Base-by-base conservation (phyloP, 2,888 invertebrate species). In the Gibbula magus region DNA sequence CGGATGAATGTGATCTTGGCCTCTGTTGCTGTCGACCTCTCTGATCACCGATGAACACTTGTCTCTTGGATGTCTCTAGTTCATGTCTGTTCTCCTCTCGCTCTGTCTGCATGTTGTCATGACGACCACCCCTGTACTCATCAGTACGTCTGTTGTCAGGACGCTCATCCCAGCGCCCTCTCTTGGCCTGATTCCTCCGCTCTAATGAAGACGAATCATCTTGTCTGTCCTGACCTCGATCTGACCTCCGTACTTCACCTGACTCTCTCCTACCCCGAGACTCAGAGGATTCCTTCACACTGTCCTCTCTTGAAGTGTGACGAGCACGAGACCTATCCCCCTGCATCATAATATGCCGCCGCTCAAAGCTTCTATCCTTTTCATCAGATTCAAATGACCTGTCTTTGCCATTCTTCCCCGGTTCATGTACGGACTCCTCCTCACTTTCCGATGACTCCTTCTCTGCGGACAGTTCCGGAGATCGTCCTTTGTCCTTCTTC, bases 401-500 rank as follows among this genome's bases (percentile, higher is more conserved):
- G 79, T 81, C n/a, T 54, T 77, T 77, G 75, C 56, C 52, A 77
- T 78, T 80, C 74, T 77, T 32, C n/a, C 53, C 73, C 76, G 77
- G 16, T 79, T 81, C 61, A 16, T 13, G 29, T 53, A 81, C 80
- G 32, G 84, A 83, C 45, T 4, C 45, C 45, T 53, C 77, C 78
- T 61, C 75, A 29, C 77, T 70, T 32, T 81, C 79, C n/a, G 75
- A 83, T 39, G 18, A 73, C 10, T 61, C 82, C 78, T 77, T 82
- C 66, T 74, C 78, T 16, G 70, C 20, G 4, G 70, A 32, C 16
- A 29, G 61, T 1, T 51, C 66, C 0, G 78, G 53, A 4, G 78
- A 70, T 75, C 73, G 78, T 32, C 70, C 78, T 20, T 54, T 80
- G 39, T 80, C 77, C 51, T 93, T 74, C 92, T 93, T 82, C 52